phyloP scores from a whole-genome alignment of 2,888 invertebrate species.

The Caenorhabditis parvicauda region DNA sequence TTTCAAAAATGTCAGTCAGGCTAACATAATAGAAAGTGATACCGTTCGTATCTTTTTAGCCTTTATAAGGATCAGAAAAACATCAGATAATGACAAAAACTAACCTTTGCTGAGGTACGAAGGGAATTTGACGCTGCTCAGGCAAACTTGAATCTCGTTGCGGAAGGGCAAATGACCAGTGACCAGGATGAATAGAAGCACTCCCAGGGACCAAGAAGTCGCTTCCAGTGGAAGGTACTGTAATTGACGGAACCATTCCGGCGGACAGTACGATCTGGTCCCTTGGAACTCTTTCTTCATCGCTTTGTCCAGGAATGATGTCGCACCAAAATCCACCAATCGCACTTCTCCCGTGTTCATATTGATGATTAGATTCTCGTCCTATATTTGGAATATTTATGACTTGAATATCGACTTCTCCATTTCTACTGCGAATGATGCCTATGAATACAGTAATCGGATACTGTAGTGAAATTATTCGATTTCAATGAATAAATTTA shows the following conservation, averaged over 20 bases:
- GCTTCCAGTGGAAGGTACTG: constrained; percentile 54
- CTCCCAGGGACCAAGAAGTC: constrained; percentile 87
- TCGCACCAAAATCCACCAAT: constrained; percentile 57
- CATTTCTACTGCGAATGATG: not conserved
- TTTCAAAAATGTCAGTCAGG: too few relatives aligned
- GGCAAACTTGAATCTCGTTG: constrained; percentile 57
- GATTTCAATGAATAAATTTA: not conserved
- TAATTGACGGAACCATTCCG: constrained; percentile 56
- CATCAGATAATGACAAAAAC: not conserved
- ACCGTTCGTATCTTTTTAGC: too few relatives aligned
- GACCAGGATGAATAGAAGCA: constrained; percentile 53
- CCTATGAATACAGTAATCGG: not conserved
- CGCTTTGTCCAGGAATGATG: constrained; percentile 48
- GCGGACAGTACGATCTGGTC: constrained; percentile 56
- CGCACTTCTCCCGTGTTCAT: constrained; percentile 55
- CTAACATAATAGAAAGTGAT: too few relatives aligned
- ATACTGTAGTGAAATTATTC: not conserved
- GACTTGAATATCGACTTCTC: not conserved
- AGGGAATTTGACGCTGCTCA: constrained; percentile 53
- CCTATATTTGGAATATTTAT: constrained; percentile 29
- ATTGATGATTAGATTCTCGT: constrained; percentile 56
- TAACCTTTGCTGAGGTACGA: constrained; percentile 35
- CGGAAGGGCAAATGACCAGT: constrained; percentile 49
- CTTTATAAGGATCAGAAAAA: too few relatives aligned
- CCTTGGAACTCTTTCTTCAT: constrained; percentile 55